Base-by-base conservation (phyloP, 2,113 vertebrate genomes). In the Pluvianellus socialis region DNA sequence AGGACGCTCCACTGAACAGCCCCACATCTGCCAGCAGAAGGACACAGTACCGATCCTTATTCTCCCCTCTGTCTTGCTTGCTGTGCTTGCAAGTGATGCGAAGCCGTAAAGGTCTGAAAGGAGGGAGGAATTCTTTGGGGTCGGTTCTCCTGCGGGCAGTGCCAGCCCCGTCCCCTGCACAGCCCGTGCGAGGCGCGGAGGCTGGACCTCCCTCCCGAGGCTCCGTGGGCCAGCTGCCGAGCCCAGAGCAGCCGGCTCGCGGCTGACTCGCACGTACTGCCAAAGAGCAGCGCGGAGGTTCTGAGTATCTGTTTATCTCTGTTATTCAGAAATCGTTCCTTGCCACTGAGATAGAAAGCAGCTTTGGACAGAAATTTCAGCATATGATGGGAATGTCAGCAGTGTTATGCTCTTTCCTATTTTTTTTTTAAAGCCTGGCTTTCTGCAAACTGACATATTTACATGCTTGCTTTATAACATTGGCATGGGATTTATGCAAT, bases 401-500 rank as follows among this genome's bases (percentile, higher is more conserved):
- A 94, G 79, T 90, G 90, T 94, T 95, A 35, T 63, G 88, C 50
- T 82, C 88, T 86, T 90, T 88, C 55, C 12, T 92, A 17, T 42
- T 81, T 73, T 89, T 94, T 94, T 95, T 91, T 90, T 40, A 47
- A 95, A 97, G 81, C 91, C 94, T 95, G 90, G 85, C 77, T 97
- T 96, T 97, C 92, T 96, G 85, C 92, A 96, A 94, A 92, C 82
- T 94, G 94, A 95, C 89, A 93, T 95, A 94, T 96, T 96, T 96
- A 95, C 92, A 95, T 94, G 93, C 87, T 95, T 68, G 88, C 92
- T 95, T 96, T 82, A 28, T 81, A 96, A 88, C 77, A 94, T 71
- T 93, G 94, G 90, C 95, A 93, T 55, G 67, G 67, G 88, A 94
- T 81, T 94, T 95, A 95, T 93, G 95, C 92, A 96, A 86, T 89